phyloP scores from a whole-genome alignment of 92 coral and sea anemone genomes.

The Actinostola sp. region DNA sequence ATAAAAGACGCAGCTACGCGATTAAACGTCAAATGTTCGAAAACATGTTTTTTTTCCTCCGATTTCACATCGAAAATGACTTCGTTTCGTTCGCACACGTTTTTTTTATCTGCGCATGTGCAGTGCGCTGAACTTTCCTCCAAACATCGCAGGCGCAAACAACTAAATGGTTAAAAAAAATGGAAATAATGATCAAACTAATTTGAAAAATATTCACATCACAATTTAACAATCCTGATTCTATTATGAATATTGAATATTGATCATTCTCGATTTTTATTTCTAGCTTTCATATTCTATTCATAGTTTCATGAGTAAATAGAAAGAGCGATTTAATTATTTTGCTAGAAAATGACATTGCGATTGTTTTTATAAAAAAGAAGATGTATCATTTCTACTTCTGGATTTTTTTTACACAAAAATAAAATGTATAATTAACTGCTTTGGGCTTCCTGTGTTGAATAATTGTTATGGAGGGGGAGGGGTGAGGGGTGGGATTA shows the following conservation, averaged over 20 bases:
- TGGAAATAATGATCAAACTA: too few species aligned
- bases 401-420: background rate
- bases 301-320: too few species aligned
- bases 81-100: slow-evolving; percentile 19
- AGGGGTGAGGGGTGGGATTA: slow-evolving; percentile 45
- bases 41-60: background rate
- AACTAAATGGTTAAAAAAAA: background rate
- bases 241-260: too few species aligned
- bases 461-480: background rate
- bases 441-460: slow-evolving; percentile 24
- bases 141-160: slow-evolving; percentile 15
- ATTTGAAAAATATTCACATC: too few species aligned
- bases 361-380: too few species aligned
- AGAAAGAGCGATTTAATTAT: too few species aligned
- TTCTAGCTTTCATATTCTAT: too few species aligned
- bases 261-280: too few species aligned
- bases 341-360: too few species aligned
- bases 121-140: background rate
- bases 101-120: slow-evolving; percentile 19
- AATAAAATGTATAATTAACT: background rate
- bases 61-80: background rate
- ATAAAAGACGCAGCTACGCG: background rate
- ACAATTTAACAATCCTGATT: too few species aligned
- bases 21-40: background rate
- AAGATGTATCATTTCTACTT: too few species aligned